Evolutionary conservation across 2,113 vertebrate species (phyloP), one percentile per base, ranked within the genome.

Genomic region (Cavia porcellus): DNA sequence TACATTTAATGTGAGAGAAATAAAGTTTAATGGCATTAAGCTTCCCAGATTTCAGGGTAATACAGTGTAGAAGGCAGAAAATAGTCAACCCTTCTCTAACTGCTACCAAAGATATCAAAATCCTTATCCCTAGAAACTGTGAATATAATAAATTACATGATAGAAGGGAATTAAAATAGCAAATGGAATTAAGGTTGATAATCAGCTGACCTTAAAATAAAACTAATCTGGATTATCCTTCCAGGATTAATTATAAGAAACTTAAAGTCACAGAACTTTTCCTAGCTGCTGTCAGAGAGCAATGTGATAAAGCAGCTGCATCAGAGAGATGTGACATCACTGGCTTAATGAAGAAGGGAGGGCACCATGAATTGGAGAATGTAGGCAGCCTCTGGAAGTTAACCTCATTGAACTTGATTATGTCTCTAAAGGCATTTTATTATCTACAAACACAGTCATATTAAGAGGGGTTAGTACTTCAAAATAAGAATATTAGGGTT

Each of bases 381-480:
- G n/a, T 22, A 30, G 3, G 35, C 5, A 15, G 4, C 32, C 61
- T 89, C 19, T 28, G 45, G 80, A 90, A 85, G 61, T 1, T 72
- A 59, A 47, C 17, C 47, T 89, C 28, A 81, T 59, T 85, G 74
- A 86, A 93, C 57, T 81, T 81, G 85, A 77, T 85, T 70, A 85
- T 14, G 1, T 89, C 47, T 77, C 86, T 47, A 66, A 92, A 72
- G 77, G 13, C 17, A 50, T 11, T 2, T 81, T 19, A 32, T 9
- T 52, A 28, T 52, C 79, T 91, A 6, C 11, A 86, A 59, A 57
- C 35, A 47, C 2, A 96, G 50, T 77, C 77, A 64, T 13, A 45
- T 55, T 59, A 59, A n/a, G 66, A 68, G 45, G 20, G 4, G 3
- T 79, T 82, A 30, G 59, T 24, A 66, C 45, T 89, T 92, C n/a